Base-by-base conservation (phyloP, 2,113 vertebrate genomes). In the Gadus macrocephalus region DNA sequence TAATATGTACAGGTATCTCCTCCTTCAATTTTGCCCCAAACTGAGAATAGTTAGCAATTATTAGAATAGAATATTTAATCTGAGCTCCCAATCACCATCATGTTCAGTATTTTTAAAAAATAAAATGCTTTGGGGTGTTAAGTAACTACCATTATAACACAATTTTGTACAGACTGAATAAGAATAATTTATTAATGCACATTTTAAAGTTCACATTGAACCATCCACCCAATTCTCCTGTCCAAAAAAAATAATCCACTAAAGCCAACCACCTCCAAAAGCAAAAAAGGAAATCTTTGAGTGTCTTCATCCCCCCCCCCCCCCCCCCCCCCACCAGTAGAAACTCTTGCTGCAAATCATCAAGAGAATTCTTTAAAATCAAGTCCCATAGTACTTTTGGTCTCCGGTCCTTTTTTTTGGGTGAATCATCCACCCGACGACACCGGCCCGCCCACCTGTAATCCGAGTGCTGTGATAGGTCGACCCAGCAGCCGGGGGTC, bases 161-260 rank as follows among this genome's bases (percentile, higher is more conserved):
- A 73, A 60, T 62, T 80, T 72, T 77, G 61, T 72, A 88, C 81
- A 85, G 83, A 79, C 19, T 72, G 81, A 73, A 89, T 86, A 91
- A 87, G 83, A 92, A 92, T 91, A 92, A 91, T 91, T 92, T 92
- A 92, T 91, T 91, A 85, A 86, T 88, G 90, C 81, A 90, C 83
- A 92, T 87, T 87, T 81, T 87, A 88, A 84, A 90, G 68, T 73
- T 71, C 77, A 85, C 77, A 73, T 84, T 80, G 79, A 84, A 81
- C 53, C 69, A 82, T 84, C 77, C 72, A 71, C 75, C 77, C 69
- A 66, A 75, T 71, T 78, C 72, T 77, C 72, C 76, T 77, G 15
- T 16, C 55, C 5, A 25, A 61, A 61, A 61, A 6, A 77, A 86
- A 87, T 84, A 83, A n/a, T 8, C 62, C 65, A 71, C 66, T 78